Base-by-base conservation (phyloP, 2,888 invertebrate species). In the Clivina fossor region DNA sequence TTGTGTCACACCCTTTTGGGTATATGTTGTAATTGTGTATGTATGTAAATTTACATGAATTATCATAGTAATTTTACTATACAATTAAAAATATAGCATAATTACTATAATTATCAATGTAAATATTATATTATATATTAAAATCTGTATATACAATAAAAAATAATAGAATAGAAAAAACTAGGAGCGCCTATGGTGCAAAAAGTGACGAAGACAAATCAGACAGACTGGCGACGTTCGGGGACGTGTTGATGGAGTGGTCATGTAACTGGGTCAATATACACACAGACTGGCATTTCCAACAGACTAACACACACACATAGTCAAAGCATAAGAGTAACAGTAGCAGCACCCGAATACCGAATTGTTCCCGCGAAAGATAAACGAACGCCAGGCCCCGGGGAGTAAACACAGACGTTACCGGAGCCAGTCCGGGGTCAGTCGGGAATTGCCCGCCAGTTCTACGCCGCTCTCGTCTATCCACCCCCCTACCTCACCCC, bases 251-350 rank as follows among this genome's bases (percentile, higher is more conserved):
- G 53, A 53, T 53, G 37, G 44, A 53, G 53, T 53, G 53, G 53
- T 53, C 53, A 53, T 53, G 53, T 53, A 53, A 53, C 53, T 53
- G 19, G 53, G 44, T 53, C 53, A 53, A 44, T 53, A 53, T 37
- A 33, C 18, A 22, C 24, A 24, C n/a, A 24, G 43, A 43, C 19
- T 43, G 15, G 16, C 35, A 8, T 35, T 15, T 9, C 26, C 26
- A 24, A 35, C 15, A 15, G n/a, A 8, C 35, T 8, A 35, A 24
- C 26, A 24, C 4, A 24, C 9, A 24, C 9, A 24, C 26, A 24
- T 24, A 8, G 26, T 9, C 9, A 8, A 24, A 24, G 26, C 26
- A 7, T 24, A 24, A 8, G 38, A 7, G 24, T 3, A 4, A n/a
- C 8, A 11, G 43, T 8, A 7, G 11, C 19, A n/a, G 35, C 15